Base-by-base conservation (phyloP, 2,113 vertebrate species). In the Orientallactaga bullata region DNA sequence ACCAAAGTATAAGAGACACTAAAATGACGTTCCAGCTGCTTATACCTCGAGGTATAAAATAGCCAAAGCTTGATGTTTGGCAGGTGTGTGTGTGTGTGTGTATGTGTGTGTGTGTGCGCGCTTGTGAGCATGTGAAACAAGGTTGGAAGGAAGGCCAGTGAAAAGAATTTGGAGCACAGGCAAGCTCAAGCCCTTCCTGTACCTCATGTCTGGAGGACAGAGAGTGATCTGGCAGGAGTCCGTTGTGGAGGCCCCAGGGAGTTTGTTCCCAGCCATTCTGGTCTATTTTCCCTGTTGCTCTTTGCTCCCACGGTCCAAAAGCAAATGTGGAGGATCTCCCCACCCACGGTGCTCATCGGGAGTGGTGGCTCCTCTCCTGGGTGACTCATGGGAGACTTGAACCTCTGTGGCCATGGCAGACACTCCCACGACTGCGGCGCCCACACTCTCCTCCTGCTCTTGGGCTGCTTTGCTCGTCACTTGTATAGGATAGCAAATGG, bases 321-420 rank as follows among this genome's bases (percentile, higher is more conserved):
- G 55, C 91, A 78, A 89, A 95, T 82, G 74, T 91, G 15, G 94
- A 84, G 15, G 94, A 82, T 96, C 76, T 66, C 0, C 0, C 94
- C 42, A 80, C 89, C 96, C 95, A 68, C 95, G 61, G 90, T 23
- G 26, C 93, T 77, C 87, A 61, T 94, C 93, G 51, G 87, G 92
- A 87, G 68, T 89, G 35, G 90, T 1, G 17, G 79, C 83, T 94
- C 79, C 60, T 9, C 88, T 93, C 0, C 7, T 3, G 1, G 15
- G 76, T 98, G 96, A 98, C 94, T 98, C 93, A 86, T 17, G 18
- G 18, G 28, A 24, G 61, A 63, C 61, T 63, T 63, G 61, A 63
- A 63, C 55, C 88, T 17, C 94, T 30, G 30, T 74, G 85, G 84
- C 90, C 88, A 84, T 93, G 85, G 95, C 61, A 68, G 30, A 24